phyloP scores from a whole-genome alignment of 2,797 vertebrate species.

The Sciaenops ocellatus region DNA sequence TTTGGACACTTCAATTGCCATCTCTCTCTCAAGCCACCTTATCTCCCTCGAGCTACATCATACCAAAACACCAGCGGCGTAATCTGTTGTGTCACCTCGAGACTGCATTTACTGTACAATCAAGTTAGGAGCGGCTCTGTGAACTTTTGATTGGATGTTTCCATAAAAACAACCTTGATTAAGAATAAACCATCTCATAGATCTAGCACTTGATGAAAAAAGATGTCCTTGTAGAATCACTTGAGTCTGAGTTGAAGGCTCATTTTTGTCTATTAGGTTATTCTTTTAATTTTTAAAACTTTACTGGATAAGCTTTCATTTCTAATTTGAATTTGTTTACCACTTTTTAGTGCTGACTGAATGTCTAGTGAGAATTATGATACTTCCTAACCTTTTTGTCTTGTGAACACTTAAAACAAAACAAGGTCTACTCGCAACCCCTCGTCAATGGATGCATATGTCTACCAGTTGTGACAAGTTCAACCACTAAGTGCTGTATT shows the following conservation, averaged over 20 bases:
- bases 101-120: slow-evolving; percentile 39
- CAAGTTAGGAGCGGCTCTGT: not conserved
- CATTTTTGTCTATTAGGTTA: not conserved
- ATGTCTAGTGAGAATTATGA: not conserved
- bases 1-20: slow-evolving; percentile 67
- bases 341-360: not conserved
- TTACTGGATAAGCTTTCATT: not conserved
- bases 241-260: slow-evolving; percentile 5
- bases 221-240: not conserved
- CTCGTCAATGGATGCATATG: not conserved
- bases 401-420: not conserved
- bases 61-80: slow-evolving; percentile 30
- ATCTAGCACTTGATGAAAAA: not conserved
- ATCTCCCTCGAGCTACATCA: slow-evolving; percentile 32
- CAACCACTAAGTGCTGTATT: not conserved
- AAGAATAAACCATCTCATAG: not conserved
- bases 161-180: slow-evolving; percentile 4
- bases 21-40: slow-evolving; percentile 39
- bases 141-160: slow-evolving; percentile 12
- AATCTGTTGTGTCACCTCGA: slow-evolving; percentile 53
- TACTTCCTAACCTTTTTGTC: not conserved
- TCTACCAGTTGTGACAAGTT: not conserved
- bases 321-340: not conserved
- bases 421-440: not conserved
- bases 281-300: not conserved